Conservation (phyloP, 2,797 vertebrate species). For the Macroramphosus scolopax region DNA sequence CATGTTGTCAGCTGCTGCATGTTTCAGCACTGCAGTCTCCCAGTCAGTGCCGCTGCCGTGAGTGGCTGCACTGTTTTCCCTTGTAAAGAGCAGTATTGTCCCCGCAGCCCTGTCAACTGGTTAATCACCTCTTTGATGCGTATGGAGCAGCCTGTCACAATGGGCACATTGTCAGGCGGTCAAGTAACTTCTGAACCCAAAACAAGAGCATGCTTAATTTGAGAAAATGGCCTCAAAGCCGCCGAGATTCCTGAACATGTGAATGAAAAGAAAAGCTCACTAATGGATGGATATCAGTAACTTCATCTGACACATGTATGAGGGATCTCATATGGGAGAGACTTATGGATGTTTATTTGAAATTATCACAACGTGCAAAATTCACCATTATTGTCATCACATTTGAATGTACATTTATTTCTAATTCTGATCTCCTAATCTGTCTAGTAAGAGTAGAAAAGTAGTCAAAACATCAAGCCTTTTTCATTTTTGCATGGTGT, state of each 20-base stretch:
- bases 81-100: constrained; percentile 81
- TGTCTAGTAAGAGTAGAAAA: too few relatives aligned
- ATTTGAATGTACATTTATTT: too few relatives aligned
- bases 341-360: too few relatives aligned
- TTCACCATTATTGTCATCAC: too few relatives aligned
- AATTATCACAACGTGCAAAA: too few relatives aligned
- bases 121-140: constrained; percentile 83
- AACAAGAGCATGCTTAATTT: constrained; percentile 75
- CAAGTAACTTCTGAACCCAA: constrained; percentile 78
- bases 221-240: constrained; percentile 62
- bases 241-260: constrained; percentile 56
- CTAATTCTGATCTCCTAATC: too few relatives aligned
- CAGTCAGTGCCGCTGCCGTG: constrained; percentile 59
- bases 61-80: constrained; percentile 72
- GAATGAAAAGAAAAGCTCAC: constrained; percentile 16
- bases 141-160: constrained; percentile 75
- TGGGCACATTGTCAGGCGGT: constrained; percentile 73
- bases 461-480: too few relatives aligned
- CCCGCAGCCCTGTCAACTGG: constrained; percentile 75
- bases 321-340: too few relatives aligned
- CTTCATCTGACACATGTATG: constrained; percentile 34
- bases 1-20: constrained; percentile 53
- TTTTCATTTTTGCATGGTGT: constrained; percentile 12
- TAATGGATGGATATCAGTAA: constrained; percentile 34
- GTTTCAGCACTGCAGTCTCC: constrained; percentile 44